These are phyloP conservation scores for Amia ocellicauda DNA, from an alignment of 2,113 vertebrate genomes.

Conservation along the genomic window DNA sequence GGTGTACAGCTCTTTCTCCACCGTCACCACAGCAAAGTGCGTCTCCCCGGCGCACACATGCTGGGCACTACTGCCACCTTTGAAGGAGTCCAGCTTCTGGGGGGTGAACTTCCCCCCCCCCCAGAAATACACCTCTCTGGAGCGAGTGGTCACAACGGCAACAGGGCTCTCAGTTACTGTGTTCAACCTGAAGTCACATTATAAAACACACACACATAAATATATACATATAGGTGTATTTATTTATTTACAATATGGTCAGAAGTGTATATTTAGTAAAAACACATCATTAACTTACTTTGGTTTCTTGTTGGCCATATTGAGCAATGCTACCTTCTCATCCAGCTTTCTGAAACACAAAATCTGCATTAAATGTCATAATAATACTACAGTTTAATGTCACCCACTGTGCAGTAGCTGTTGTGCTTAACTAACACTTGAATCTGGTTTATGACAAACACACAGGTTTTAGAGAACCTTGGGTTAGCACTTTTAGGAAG, in stretches of 20 bases:
- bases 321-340: constrained; percentile 83
- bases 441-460: background rate
- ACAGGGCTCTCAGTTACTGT: constrained; percentile 81
- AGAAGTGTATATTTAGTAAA: too few species aligned
- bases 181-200: constrained; percentile 68
- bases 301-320: constrained; percentile 88
- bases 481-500: too few species aligned
- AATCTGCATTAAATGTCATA: background rate
- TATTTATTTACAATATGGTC: too few species aligned
- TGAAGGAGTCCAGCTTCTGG: constrained; percentile 92
- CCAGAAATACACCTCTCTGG: constrained; percentile 96
- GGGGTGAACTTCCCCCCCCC: constrained; percentile 95
- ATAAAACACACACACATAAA: background rate
- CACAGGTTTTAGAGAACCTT: background rate
- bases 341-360: constrained; percentile 78
- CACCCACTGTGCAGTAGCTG: too few species aligned
- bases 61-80: constrained; percentile 89
- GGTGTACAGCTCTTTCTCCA: constrained; percentile 97
- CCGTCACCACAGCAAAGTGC: constrained; percentile 96
- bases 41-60: constrained; percentile 95
- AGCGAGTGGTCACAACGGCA: constrained; percentile 93
- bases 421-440: background rate
- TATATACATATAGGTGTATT: too few species aligned
- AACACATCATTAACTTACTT: constrained; percentile 65
- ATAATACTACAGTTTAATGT: too few species aligned